Conservation (phyloP, 1,140 invertebrate genomes). For the Dendrolimus punctatus region DNA sequence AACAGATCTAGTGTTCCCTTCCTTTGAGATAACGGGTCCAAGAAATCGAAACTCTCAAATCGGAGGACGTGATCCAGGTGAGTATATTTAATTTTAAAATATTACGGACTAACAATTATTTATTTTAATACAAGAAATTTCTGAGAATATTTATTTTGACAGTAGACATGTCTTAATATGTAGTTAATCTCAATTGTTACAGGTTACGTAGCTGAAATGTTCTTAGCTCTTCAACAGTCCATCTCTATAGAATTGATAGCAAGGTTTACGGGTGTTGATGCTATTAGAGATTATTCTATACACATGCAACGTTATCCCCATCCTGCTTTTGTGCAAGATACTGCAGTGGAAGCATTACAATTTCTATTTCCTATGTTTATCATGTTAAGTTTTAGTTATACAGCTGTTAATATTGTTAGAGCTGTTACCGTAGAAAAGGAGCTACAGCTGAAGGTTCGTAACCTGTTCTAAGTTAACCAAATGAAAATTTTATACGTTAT, state of each 20-base stretch:
- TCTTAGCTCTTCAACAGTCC: conserved; percentile 78
- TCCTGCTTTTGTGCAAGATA: conserved; percentile 80
- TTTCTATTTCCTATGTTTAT: conserved; percentile 83
- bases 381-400: conserved; percentile 84
- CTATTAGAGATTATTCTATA: conserved; percentile 35
- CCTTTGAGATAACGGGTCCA: conserved; percentile 79
- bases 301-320: conserved; percentile 82
- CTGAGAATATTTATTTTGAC: too few relatives aligned
- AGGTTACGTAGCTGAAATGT: conserved; percentile 82
- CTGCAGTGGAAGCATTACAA: conserved; percentile 76
- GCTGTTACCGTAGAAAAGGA: conserved; percentile 76
- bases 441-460: conserved; percentile 74
- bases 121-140: background rate
- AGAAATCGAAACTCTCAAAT: conserved; percentile 65
- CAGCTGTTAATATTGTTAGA: conserved; percentile 85
- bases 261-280: conserved; percentile 51
- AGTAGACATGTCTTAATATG: background rate
- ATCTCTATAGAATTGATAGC: conserved; percentile 74
- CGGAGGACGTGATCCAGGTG: conserved; percentile 70
- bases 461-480: background rate
- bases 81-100: conserved; percentile 18
- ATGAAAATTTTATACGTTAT: background rate
- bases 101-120: background rate
- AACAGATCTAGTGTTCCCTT: conserved; percentile 77
- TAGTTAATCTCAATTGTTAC: conserved; percentile 22